phyloP scores from a whole-genome alignment of 35 echinoderm and acorn worm genomes.

The Diadema setosum region DNA sequence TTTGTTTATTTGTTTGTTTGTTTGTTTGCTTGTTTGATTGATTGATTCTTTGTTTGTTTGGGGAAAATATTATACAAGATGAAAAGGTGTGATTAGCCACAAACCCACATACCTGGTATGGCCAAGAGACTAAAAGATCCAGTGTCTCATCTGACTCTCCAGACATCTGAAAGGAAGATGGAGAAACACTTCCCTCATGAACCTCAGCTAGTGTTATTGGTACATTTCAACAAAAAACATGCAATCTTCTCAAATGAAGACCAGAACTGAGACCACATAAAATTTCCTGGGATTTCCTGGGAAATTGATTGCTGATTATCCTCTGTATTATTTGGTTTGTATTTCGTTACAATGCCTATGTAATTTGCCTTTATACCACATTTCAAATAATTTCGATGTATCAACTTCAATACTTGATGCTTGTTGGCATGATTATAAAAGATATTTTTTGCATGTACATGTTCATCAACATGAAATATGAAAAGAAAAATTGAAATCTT shows the following conservation, averaged over 20 bases:
- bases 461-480: no score
- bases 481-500: no score
- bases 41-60: background rate
- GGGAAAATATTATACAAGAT: background rate
- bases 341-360: no score
- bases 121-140: constrained; percentile 92
- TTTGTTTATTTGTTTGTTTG: background rate
- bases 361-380: background rate
- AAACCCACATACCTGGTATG: constrained; percentile 68
- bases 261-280: background rate
- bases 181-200: background rate
- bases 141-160: constrained; percentile 53
- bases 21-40: background rate
- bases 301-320: background rate
- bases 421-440: no score
- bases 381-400: no score
- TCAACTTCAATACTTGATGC: no score
- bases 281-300: background rate
- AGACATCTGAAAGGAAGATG: constrained; percentile 30
- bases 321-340: background rate
- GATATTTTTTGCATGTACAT: no score
- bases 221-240: background rate
- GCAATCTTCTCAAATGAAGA: background rate
- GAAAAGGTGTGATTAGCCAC: background rate
- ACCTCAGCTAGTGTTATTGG: background rate